Conservation (phyloP, 2,797 vertebrate genomes). For the Sphaeramia orbicularis region DNA sequence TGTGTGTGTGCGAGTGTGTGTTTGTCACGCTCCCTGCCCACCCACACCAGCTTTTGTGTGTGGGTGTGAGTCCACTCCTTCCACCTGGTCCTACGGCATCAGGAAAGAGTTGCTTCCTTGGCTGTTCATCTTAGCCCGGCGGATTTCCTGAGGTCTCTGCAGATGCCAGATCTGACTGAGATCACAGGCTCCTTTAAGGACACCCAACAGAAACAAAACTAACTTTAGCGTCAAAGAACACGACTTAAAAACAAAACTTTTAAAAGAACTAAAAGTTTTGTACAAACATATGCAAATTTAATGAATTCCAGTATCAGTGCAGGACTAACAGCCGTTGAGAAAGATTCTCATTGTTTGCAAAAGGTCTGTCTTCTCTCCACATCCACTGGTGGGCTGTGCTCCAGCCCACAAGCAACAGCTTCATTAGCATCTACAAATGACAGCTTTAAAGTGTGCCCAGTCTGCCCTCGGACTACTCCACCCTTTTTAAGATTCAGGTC, state of each 20-base stretch:
- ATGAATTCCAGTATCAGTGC: neutral
- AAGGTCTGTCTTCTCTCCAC: constrained; percentile 38
- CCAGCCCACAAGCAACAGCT: constrained; percentile 55
- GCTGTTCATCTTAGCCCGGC: constrained; percentile 54
- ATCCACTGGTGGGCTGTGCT: constrained; percentile 48
- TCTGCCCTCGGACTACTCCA: constrained; percentile 49
- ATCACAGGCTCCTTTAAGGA: constrained; percentile 59
- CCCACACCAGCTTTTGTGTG: constrained; percentile 12
- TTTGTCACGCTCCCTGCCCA: constrained; percentile 10
- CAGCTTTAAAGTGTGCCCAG: constrained; percentile 45
- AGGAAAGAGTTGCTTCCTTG: constrained; percentile 76
- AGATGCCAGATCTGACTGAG: constrained; percentile 68
- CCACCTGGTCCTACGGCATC: constrained; percentile 70
- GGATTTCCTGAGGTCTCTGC: constrained; percentile 77
- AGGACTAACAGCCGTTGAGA: constrained; percentile 18
- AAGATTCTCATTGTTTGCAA: constrained; percentile 37
- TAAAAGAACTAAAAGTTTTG: constrained; percentile 15
- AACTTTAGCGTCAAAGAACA: constrained; percentile 41
- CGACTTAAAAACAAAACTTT: constrained; percentile 6
- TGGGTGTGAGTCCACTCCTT: constrained; percentile 38
- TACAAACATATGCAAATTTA: constrained; percentile 11
- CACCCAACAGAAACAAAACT: constrained; percentile 22
- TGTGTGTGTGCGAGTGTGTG: constrained; percentile 9
- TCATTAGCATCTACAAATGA: constrained; percentile 64
- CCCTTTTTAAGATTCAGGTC: constrained; percentile 66